Evolutionary conservation across 2,113 vertebrate species (phyloP), one percentile per base, ranked within the genome.

Genomic region (Lynx canadensis): DNA sequence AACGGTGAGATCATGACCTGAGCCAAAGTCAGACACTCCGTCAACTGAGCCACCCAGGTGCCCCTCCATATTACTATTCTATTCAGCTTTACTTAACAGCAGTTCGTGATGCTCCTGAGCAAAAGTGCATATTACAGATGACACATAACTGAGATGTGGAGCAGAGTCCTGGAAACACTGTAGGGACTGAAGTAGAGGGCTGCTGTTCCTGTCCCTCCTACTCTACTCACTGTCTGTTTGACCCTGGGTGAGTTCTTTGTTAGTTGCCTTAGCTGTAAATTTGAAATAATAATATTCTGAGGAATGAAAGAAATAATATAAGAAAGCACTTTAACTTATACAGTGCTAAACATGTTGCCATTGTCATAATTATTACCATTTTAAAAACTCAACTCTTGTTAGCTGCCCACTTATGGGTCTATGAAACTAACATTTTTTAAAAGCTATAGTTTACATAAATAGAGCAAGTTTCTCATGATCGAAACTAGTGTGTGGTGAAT

Each of bases 41-140:
- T 19, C 50, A 14, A 50, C 50, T 50, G 14, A 50, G 50, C 50
- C 50, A 50, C 50, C 11, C 50, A 57, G 55, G 55, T 6, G 19
- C 55, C 55, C 55, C 7, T 41, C 45, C 68, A 95, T 38, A 57
- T 93, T 91, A 83, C 88, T 41, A 65, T 93, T 89, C 38, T 18
- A 65, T 93, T 82, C 45, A 95, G 79, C 38, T 97, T 88, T 91
- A 78, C 45, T 95, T 91, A 96, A 85, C 88, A 95, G 82, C 13
- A 96, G 45, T 86, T 97, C 82, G 36, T 45, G 41, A 89, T 71
- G 27, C 29, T 92, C 63, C 63, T 31, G 23, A 89, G 79, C n/a
- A 94, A 45, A 84, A 48, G 27, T 89, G 68, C 25, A 13, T 80
- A 80, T 79, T 63, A 69, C 3, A 57, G 38, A 63, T 89, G 38